Evolutionary conservation across 2,797 vertebrate genomes (phyloP), one percentile per base, ranked within the genome.

Genomic region (Chromobotia macracanthus): DNA sequence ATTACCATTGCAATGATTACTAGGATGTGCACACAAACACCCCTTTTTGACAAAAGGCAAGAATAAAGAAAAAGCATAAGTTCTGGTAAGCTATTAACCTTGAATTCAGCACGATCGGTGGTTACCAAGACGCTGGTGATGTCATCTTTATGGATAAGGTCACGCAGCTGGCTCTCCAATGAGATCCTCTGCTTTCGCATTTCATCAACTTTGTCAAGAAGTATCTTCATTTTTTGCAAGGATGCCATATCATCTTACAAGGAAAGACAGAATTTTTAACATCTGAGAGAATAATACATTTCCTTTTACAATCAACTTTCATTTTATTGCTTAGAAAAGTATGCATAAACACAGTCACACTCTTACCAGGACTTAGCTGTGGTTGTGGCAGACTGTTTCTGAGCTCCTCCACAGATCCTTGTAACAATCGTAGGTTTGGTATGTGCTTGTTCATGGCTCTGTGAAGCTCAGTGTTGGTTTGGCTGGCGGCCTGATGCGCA

Each of bases 401-500:
- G 38, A 95, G 94, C 53, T 92, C 91, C 35, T 95, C 94, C 72
- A 95, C 87, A 0, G 95, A 92, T 0, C 94, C 94, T 0, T 94
- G 92, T 0, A 96, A 92, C 80, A 95, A 90, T 1, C 94, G 90
- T 58, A 96, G 91, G 88, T 95, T 95, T 77, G 92, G 87, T 0
- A 95, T 93, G 10, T 95, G 95, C 12, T 93, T 90, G 83, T 94
- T 95, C 94, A 96, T 96, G 85, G 94, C 95, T 0, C 90, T 91
- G 87, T 95, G 95, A 71, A 96, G 93, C 88, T 96, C 94, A 0
- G 92, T 95, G 89, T 96, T 96, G 89, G 94, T 95, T 90, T 94
- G 94, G 28, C 94, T 95, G 72, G 95, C 95, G 84, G 93, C 91
- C 84, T 94, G 90, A 0, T 95, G 95, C 60, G 90, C 91, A 68